Evolutionary conservation across 1,140 invertebrate species (phyloP), one percentile per base, ranked within the genome.

Genomic region (Drosophila arawakana): DNA sequence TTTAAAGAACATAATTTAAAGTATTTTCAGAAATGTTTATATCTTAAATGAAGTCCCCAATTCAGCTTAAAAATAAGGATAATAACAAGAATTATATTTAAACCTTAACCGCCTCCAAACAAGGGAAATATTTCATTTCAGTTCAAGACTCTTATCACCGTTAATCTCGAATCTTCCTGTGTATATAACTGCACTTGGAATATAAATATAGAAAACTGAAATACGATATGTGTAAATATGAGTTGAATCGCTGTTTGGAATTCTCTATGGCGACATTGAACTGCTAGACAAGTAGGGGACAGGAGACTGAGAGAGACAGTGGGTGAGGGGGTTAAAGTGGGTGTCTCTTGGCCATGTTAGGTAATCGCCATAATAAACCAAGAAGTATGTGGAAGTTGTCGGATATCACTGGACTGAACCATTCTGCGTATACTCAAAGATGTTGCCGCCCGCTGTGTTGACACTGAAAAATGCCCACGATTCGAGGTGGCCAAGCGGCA

Each of bases 361-460:
- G 68, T 85, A 79, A 76, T 76, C 67, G 80, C 80, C 68, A 70
- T 83, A 79, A 88, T 79, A 76, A 82, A 81, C 79, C 58, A 61
- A 57, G 65, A 55, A 69, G 41, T 34, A 57, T 55, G 57, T 62
- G 35, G 63, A 66, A 70, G 79, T 73, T 73, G 71, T 71, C 66
- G 57, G 81, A 75, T 80, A 84, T 72, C 78, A 61, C 15, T 21
- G 73, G 49, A 66, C 35, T 37, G 11, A 44, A 44, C 3, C 50
- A 54, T 54, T 76, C 46, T 65, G 35, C 58, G 41, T 41, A 39
- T 63, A 55, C 68, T 82, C 82, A 88, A 86, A 83, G 54, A 35
- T 69, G 62, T 59, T 67, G 83, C 75, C 78, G 82, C 84, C 84
- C 78, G 80, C 84, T 88, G 84, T 67, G 84, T 77, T 83, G 83